A percentile compares a stretch with the other conserved stretches of the same genome.
phyloP scores from a whole-genome alignment of 2,113 vertebrate species.

The Echinops telfairi region DNA sequence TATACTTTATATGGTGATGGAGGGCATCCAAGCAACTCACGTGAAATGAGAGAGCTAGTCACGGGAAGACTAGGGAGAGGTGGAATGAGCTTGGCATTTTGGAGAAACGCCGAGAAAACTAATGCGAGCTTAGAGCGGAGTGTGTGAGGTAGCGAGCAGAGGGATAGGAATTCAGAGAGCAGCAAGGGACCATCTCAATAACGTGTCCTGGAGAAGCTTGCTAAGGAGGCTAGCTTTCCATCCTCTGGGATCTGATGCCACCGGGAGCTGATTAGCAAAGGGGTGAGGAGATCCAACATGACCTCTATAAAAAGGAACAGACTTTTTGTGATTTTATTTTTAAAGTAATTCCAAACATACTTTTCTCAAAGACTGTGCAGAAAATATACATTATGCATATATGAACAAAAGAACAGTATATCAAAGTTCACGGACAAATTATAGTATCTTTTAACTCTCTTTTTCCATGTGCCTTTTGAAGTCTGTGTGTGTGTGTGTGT shows the following conservation, averaged over 20 bases:
- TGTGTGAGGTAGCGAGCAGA: not conserved
- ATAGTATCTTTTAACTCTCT: no score
- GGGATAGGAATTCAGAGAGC: no score
- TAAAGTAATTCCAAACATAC: not conserved
- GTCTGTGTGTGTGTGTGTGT: not conserved
- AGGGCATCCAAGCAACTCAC: not conserved
- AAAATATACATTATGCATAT: no score
- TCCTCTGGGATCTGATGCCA: not conserved
- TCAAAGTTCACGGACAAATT: no score
- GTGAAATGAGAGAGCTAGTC: not conserved
- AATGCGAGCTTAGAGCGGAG: no score
- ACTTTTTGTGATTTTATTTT: not conserved
- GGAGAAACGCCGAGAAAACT: not conserved
- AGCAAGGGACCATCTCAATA: fast-evolving
- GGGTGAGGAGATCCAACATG: not conserved
- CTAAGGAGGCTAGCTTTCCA: not conserved
- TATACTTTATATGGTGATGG: not conserved
- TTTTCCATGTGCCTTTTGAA: no score
- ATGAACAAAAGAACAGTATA: no score
- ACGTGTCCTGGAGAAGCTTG: not conserved
- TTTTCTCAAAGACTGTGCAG: not conserved
- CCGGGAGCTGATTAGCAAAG: not conserved
- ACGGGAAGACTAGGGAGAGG: not conserved
- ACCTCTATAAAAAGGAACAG: not conserved
- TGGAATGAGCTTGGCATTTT: no score